phyloP scores from a whole-genome alignment of 2,888 invertebrate genomes.

The Augochlorella aurata region DNA sequence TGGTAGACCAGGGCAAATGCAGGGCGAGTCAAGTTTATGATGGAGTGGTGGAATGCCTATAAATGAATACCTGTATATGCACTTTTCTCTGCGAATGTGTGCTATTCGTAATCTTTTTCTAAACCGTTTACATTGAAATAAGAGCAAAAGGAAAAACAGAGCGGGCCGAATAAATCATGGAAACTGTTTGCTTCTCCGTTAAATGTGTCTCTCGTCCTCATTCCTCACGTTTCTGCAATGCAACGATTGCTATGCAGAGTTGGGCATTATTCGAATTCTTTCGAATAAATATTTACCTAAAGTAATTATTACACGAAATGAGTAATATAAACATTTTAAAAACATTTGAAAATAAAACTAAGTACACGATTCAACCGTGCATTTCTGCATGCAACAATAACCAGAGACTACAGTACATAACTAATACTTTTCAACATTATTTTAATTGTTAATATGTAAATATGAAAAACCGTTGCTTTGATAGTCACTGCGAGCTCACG shows the following conservation, averaged over 20 bases:
- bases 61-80: not conserved
- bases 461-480: too few species aligned
- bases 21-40: slow-evolving; percentile 43
- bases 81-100: slow-evolving; percentile 25
- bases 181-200: slow-evolving; percentile 42
- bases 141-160: slow-evolving; percentile 37
- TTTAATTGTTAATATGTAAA: too few species aligned
- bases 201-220: slow-evolving; percentile 9
- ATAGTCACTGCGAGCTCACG: too few species aligned
- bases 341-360: too few species aligned
- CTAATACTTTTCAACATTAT: too few species aligned
- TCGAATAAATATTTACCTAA: too few species aligned
- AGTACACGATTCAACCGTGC: too few species aligned
- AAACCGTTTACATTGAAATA: slow-evolving; percentile 55
- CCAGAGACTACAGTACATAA: too few species aligned
- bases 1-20: slow-evolving; percentile 23
- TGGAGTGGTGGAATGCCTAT: slow-evolving; percentile 32
- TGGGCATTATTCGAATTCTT: too few species aligned
- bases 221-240: slow-evolving; percentile 3
- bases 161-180: slow-evolving; percentile 36
- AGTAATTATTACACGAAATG: not conserved
- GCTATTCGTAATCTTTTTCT: slow-evolving; percentile 24
- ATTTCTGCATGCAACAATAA: too few species aligned
- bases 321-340: too few species aligned
- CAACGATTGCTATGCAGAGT: not conserved